Evolutionary conservation across 2,797 vertebrate genomes (phyloP).

Genomic region (Acanthurus lineatus): DNA sequence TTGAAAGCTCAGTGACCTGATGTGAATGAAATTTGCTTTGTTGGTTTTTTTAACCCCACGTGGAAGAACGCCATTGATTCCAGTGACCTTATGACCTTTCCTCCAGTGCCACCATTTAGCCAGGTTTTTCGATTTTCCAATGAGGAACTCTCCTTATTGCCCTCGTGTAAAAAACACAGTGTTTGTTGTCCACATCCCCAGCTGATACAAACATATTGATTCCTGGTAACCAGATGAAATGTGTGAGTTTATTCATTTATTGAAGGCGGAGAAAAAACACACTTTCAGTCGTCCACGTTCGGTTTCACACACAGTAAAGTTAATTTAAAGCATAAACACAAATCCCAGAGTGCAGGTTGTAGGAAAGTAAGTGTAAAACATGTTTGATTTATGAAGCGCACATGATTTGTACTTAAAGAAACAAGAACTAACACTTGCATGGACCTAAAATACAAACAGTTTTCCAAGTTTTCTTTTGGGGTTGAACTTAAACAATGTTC

Average conservation of each 20-base stretch:
- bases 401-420: too few species aligned
- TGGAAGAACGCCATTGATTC: slow-evolving; percentile 16
- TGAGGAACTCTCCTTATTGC: slow-evolving; percentile 17
- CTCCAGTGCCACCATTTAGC: not conserved
- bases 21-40: slow-evolving; percentile 36
- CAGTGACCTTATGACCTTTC: not conserved
- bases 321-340: not conserved
- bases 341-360: not conserved
- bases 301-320: not conserved
- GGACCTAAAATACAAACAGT: too few species aligned
- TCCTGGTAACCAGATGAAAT: not conserved
- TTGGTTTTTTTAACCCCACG: not conserved
- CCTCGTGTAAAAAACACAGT: not conserved
- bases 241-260: not conserved
- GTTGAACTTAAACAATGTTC: not conserved
- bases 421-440: too few species aligned
- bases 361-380: not conserved
- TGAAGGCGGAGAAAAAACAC: not conserved
- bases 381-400: not conserved
- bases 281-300: not conserved
- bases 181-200: not conserved
- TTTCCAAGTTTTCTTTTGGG: too few species aligned
- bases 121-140: slow-evolving; percentile 16
- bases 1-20: not conserved
- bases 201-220: slow-evolving; percentile 2